Base-by-base conservation (phyloP, 2,797 vertebrate genomes). In the Alauda arvensis region DNA sequence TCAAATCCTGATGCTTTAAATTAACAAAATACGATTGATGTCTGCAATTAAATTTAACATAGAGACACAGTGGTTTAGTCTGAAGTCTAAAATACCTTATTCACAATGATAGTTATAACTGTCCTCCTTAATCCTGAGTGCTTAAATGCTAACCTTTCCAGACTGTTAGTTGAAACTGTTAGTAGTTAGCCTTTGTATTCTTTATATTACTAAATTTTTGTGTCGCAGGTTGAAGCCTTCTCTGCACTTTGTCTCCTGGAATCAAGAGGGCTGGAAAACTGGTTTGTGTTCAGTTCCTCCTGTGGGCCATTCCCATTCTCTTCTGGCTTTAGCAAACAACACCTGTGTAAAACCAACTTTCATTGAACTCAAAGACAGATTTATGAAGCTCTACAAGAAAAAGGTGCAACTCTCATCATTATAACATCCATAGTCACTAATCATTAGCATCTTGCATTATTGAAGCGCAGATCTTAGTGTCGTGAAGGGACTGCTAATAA, bases 261-360 rank as follows among this genome's bases (percentile, higher is more conserved):
- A 99, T 96, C 98, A 98, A 95, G 99, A 99, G 91, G 99, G 98
- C 75, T 99, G 99, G 99, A 99, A 99, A 96, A 99, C 99, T 0
- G 96, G 98, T 60, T 96, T 99, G 89, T 99, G 99, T 89, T 98
- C 99, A 2, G 97, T 99, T 26, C 98, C 99, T 60, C 99, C 99
- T 1, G 98, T 99, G 52, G 98, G 98, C 59, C 98, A 99, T 95
- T 94, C 98, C 13, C 98, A 99, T 95, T 98, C 99, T 6, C 95
- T 99, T 63, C 83, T 99, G 63, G 98, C 99, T n/a, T 89, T 99
- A 94, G 98, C 98, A 72, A 99, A 99, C 95, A 99, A 98, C 96
- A 99, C 99, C 1, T 99, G 98, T 52, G 97, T 99, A 70, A 99
- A 98, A 95, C 96, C 97, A 46, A 98, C 98, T 18, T 99, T 99